phyloP scores from a whole-genome alignment of 2,797 vertebrate species.

The Phrynocephalus guinanensis region DNA sequence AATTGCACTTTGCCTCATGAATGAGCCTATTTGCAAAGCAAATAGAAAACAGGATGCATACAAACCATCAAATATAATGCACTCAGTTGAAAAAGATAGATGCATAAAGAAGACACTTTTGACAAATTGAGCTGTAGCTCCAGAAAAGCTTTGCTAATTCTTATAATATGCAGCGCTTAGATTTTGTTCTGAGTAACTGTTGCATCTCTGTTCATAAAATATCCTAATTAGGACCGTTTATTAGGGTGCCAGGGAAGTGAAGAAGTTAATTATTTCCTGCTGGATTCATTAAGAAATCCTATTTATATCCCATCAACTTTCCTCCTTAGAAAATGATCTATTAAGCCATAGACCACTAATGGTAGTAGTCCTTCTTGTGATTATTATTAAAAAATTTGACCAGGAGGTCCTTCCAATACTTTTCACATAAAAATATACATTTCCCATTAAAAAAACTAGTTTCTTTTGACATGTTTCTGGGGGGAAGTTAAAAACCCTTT shows the following conservation, averaged over 20 bases:
- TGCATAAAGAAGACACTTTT: too few species aligned
- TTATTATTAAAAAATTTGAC: not conserved
- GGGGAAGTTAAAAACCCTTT: too few species aligned
- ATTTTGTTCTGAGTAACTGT: constrained; percentile 18
- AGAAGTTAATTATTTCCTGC: constrained; percentile 8
- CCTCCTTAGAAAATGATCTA: constrained; percentile 20
- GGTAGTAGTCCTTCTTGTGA: too few species aligned
- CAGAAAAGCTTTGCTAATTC: not conserved
- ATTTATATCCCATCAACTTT: constrained; percentile 5
- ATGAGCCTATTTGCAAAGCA: too few species aligned
- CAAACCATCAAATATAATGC: too few species aligned
- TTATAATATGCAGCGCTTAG: not conserved
- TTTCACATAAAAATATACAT: too few species aligned
- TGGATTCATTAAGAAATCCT: not conserved
- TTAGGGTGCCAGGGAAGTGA: constrained; percentile 1
- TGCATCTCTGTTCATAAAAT: not conserved
- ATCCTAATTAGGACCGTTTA: constrained; percentile 29
- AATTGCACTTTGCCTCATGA: too few species aligned
- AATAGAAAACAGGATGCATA: too few species aligned
- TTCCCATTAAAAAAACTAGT: too few species aligned
- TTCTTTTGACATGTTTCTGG: too few species aligned
- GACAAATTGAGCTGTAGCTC: not conserved
- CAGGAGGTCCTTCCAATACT: too few species aligned
- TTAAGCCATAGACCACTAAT: not conserved
- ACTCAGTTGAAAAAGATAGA: too few species aligned